Conservation (phyloP, 2,113 vertebrate genomes). For the Protomyctophum bolini region DNA sequence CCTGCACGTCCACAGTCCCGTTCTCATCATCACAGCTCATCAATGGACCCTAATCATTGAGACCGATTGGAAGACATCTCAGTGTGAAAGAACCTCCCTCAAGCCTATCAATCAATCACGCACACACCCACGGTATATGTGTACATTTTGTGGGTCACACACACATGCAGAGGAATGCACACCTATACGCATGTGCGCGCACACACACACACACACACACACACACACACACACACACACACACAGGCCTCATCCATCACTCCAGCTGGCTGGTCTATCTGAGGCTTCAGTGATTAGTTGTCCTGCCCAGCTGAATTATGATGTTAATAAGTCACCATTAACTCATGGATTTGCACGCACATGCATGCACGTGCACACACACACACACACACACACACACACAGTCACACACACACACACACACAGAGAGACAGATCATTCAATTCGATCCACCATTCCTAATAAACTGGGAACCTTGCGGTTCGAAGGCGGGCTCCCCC, state of each 20-base stretch:
- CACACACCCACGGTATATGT: not conserved
- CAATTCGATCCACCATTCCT: not conserved
- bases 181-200: no score
- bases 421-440: conserved; percentile 5
- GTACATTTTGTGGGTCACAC: conserved; percentile 28
- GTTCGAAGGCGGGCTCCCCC: no score
- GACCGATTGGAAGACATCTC: conserved; percentile 73
- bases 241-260: conserved; percentile 66
- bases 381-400: not conserved
- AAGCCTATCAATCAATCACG: conserved; percentile 60
- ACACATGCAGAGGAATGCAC: no score
- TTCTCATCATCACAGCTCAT: conserved; percentile 60
- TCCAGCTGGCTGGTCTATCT: conserved; percentile 67
- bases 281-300: conserved; percentile 76
- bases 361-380: conserved; percentile 36
- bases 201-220: conserved; percentile 14
- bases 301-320: conserved; percentile 76
- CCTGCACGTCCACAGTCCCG: not conserved
- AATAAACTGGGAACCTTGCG: no score
- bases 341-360: conserved; percentile 57
- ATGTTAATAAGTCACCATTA: conserved; percentile 79
- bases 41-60: conserved; percentile 68
- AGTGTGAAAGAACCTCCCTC: conserved; percentile 67
- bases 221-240: conserved; percentile 37
- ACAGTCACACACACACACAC: conserved; percentile 16